A percentile compares a stretch with the other conserved stretches of the same genome.
Evolutionary conservation across 92 coral and sea anemone species (phyloP).

Genomic region (Isaurus tuberculatus): DNA sequence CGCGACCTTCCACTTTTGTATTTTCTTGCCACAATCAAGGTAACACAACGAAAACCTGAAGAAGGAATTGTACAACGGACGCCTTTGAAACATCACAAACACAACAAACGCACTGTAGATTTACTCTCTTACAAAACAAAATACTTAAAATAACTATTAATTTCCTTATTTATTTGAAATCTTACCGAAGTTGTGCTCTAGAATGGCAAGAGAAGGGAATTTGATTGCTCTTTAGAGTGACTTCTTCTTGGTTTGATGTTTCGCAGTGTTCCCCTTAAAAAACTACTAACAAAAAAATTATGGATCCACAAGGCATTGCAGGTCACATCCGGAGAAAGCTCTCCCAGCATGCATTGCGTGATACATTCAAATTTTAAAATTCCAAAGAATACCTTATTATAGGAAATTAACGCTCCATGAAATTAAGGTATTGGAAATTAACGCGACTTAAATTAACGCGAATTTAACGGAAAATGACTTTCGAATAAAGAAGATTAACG

Average conservation of each 20-base stretch:
- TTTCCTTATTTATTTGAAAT: background rate
- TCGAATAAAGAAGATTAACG: too few relatives aligned
- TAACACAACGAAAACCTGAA: slow-evolving; percentile 42
- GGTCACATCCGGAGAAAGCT: slow-evolving; percentile 32
- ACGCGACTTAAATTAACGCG: too few relatives aligned
- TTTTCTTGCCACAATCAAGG: slow-evolving; percentile 66
- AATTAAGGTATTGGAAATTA: too few relatives aligned
- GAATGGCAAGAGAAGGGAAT: slow-evolving; percentile 30
- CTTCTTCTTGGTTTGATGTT: slow-evolving; percentile 20
- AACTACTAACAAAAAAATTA: slow-evolving; percentile 37
- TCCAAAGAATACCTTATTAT: too few relatives aligned
- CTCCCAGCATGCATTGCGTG: slow-evolving; percentile 39
- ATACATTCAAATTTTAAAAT: background rate
- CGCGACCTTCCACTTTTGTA: slow-evolving; percentile 99
- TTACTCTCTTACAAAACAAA: background rate
- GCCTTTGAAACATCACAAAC: slow-evolving; percentile 33
- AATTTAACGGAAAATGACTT: too few relatives aligned
- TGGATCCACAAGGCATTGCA: slow-evolving; percentile 43
- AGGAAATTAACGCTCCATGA: too few relatives aligned
- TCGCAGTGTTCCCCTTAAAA: slow-evolving; percentile 31
- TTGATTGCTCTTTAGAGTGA: background rate
- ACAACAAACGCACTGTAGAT: background rate
- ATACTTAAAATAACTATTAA: background rate
- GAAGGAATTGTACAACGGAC: background rate
- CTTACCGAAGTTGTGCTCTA: slow-evolving; percentile 46